Evolutionary conservation across 2,113 vertebrate genomes (phyloP), one percentile per base, ranked within the genome.

Genomic region (Serilophus lunatus): DNA sequence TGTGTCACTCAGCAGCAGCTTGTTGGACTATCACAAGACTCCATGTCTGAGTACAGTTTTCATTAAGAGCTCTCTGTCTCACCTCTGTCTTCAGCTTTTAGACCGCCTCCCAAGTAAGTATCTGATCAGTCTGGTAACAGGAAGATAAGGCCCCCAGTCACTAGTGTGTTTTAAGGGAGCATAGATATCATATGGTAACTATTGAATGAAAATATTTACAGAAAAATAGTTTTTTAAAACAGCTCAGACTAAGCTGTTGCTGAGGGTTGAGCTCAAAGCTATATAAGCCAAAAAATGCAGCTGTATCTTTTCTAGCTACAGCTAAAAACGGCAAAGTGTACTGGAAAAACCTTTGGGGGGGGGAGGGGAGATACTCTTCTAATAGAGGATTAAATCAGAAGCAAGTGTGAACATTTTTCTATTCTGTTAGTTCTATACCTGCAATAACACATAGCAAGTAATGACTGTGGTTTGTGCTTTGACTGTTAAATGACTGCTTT

Each of bases 291-390:
- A 90, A 80, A 83, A 84, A 38, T 12, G 63, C 96, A 97, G 97
- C 98, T 97, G 97, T 94, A 91, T 96, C 94, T 92, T 98, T 97
- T 98, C 96, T 93, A 96, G 90, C 96, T 85, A 85, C 97, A 97
- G 93, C 93, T 97, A 94, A 87, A 71, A 88, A 11, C 79, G 93
- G 86, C 84, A 85, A 80, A 90, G 72, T 95, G 96, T 95, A 96
- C 95, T 97, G 87, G 93, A 93, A 97, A 96, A 97, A 79, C 19
- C 61, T 95, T 95, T 92, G 61, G 19, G 3, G 5, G 31, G 10
- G 12, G 5, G 3, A 2, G 26, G 42, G 33, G 23, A 63, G 17
- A 54, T 86, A 63, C 56, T 82, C 19, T 90, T 13, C 64, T 84
- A 61, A 75, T 60, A 80, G 78, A 86, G 71, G 50, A 86, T 91